phyloP scores from a whole-genome alignment of 2,888 invertebrate species.

The Macaria notata region DNA sequence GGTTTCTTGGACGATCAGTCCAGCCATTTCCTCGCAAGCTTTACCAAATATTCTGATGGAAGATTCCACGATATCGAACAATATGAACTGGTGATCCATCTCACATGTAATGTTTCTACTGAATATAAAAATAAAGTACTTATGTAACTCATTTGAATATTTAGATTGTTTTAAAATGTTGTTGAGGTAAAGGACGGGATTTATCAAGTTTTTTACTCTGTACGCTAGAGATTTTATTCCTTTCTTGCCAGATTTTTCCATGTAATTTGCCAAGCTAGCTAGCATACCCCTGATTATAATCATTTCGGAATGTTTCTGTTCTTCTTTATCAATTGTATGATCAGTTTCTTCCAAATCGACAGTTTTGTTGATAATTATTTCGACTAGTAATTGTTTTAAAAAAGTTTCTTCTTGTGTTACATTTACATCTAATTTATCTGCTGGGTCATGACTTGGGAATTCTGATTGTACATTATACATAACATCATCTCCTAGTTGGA shows the following conservation, averaged over 20 bases:
- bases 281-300: background rate
- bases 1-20: constrained; percentile 1
- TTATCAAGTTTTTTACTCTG: constrained; percentile 11
- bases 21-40: constrained; percentile 4
- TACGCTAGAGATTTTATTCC: constrained; percentile 16
- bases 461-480: no score
- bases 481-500: no score
- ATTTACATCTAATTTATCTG: background rate
- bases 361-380: background rate
- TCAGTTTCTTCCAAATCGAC: background rate
- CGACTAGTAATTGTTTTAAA: background rate
- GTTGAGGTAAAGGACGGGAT: constrained; percentile 6
- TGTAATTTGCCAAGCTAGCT: background rate
- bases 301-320: background rate
- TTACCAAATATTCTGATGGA: constrained; percentile 11
- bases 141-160: constrained; percentile 9
- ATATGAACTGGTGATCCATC: constrained; percentile 16
- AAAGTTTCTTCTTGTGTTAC: background rate
- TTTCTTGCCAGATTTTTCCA: constrained; percentile 6
- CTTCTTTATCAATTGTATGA: background rate
- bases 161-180: constrained; percentile 6
- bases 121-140: constrained; percentile 14
- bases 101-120: constrained; percentile 3
- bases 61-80: constrained; percentile 23
- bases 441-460: background rate